Base-by-base conservation (phyloP, 2,888 invertebrate genomes). In the Glaucopsyche alexis region DNA sequence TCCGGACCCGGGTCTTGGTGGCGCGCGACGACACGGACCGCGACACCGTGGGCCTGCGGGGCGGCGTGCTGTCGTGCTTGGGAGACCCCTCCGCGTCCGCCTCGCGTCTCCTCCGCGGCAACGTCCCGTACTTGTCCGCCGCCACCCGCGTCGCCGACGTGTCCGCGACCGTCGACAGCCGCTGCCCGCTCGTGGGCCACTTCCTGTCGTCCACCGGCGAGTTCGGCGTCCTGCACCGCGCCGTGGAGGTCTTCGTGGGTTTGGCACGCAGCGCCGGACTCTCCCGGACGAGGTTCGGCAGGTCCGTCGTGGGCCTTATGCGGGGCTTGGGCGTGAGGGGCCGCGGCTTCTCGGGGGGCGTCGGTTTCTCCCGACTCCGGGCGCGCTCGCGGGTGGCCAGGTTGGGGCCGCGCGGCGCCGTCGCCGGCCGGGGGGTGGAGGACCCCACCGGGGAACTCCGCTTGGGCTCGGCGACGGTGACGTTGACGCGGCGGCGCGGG, bases 41-140 rank as follows among this genome's bases (percentile, higher is more conserved):
- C 5, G 88, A 82, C 42, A 93, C 84, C 4, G 92, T 88, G 0
- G 92, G 90, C 8, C 92, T 83, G 70, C 90, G 83, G 7, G 90
- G 89, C 19, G 91, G 89, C 7, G 87, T 86, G 64, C 78, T 83
- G 74, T 88, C 88, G 79, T 91, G 87, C 76, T 89, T 93, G 11
- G 89, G 94, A 67, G 93, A 93, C 74, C 94, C 93, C 75, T 95
- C 95, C 4, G 94, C 92, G 2, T 95, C 95, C 77, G 94, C 94
- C 72, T 95, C 96, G 78, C 95, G 95, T 76, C 95, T 93, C 73
- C 96, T 93, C 55, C 97, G 94, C 0, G 97, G 97, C 64, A 97
- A 84, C 0, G 97, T 97, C 9, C 96, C 97, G 80, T 96, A 97
- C 79, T 96, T 95, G 81, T 96, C 96, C 13, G 95, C 92, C 0